Evolutionary conservation across 2,113 vertebrate species (phyloP), one percentile per base, ranked within the genome.

Genomic region (Spheniscus mendiculus): DNA sequence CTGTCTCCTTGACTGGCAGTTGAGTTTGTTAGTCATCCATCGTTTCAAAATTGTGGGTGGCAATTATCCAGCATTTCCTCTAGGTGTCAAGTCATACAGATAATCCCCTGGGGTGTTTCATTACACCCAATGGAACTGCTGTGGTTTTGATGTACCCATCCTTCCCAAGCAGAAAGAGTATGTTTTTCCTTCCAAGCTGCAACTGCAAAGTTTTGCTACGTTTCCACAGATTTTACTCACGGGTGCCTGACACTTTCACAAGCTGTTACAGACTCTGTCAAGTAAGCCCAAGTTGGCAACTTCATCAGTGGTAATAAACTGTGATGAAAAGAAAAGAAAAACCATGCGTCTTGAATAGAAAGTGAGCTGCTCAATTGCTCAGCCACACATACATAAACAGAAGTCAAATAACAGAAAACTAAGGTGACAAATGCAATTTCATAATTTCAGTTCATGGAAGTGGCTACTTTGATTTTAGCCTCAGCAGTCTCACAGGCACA

Each of bases 1-100:
- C 91, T 97, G 93, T 96, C 97, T 97, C 63, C 15, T 89, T 97
- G 93, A 98, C 87, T 98, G 98, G 95, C 97, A 98, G 91, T 61
- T 90, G 44, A 95, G 69, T 93, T 91, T 97, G 66, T 98, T 98
- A 98, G 93, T 98, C 97, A 98, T 95, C 83, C 25, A 69, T 93
- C 72, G 19, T 96, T 97, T 86, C 90, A 96, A 95, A 98, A 88
- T 81, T 76, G 97, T 97, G 96, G 98, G 97, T 92, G 96, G 96
- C 94, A 98, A 97, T 98, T 97, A 97, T 92, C 90, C 88, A 91
- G 89, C 94, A 67, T 91, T 95, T 96, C 94, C 96, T 96, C 85
- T 95, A 94, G 94, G 77, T 94, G 90, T 96, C 89, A 94, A 94
- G 91, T 89, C 71, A 49, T 93, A 96, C 0, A 25, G 96, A 94